phyloP scores from a whole-genome alignment of 1,140 invertebrate genomes.

The Nebria ingens region DNA sequence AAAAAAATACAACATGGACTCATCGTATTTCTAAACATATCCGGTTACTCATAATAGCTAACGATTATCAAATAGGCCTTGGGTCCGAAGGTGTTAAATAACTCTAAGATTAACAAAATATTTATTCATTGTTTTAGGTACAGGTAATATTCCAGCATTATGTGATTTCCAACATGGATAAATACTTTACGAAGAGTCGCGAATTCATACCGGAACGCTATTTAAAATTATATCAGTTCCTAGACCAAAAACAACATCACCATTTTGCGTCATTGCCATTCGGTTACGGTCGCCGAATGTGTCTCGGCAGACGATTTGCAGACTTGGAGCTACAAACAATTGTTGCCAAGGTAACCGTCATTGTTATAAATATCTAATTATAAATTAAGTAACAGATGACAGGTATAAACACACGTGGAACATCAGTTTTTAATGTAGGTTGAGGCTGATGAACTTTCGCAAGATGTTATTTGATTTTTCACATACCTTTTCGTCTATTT shows the following conservation, averaged over 20 bases:
- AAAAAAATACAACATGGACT: no score
- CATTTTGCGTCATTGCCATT: constrained; percentile 62
- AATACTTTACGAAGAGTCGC: constrained; percentile 59
- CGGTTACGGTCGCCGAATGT: constrained; percentile 64
- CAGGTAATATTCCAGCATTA: constrained; percentile 75
- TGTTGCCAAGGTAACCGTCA: constrained; percentile 45
- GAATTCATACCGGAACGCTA: constrained; percentile 69
- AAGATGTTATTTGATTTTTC: constrained; percentile 13
- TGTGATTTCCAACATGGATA: constrained; percentile 71
- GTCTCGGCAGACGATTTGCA: constrained; percentile 60
- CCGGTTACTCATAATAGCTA: no score
- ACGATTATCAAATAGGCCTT: no score
- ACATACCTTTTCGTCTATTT: no score
- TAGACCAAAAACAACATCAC: constrained; percentile 31
- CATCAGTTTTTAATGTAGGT: neutral
- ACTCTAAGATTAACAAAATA: no score
- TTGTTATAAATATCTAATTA: neutral
- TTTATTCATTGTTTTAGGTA: no score
- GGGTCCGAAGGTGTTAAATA: no score
- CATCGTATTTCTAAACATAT: no score
- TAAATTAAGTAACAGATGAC: neutral
- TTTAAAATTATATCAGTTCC: constrained; percentile 39
- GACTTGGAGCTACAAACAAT: constrained; percentile 62
- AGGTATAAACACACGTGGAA: neutral
- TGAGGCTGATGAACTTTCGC: neutral